Base-by-base conservation (phyloP, 2,113 vertebrate species). In the Halcyon malimbica region DNA sequence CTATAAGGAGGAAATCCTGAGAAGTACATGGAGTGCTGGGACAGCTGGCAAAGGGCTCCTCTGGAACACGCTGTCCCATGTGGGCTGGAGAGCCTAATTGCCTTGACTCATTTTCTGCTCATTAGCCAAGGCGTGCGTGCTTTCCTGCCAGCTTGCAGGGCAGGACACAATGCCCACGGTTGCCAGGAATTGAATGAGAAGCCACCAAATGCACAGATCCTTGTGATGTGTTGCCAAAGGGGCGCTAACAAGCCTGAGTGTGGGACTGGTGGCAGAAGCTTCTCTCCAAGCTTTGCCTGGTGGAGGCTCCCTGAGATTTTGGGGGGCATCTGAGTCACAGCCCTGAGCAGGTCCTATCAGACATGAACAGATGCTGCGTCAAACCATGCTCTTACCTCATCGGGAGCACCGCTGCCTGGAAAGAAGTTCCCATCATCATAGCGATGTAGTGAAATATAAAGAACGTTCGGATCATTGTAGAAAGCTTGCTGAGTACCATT, bases 341-440 rank as follows among this genome's bases (percentile, higher is more conserved):
- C 35, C 31, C 73, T 1, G 1, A 62, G 65, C 53, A 53, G 67
- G 13, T 73, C 26, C 37, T 59, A 6, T 12, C 35, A 44, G 39
- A 74, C 28, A 41, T 1, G 0, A 50, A 25, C 0, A 4, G 77
- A 53, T 57, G 42, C 71, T 59, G 11, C 0, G 20, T 8, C 4
- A 3, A 42, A 42, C 24, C 48, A 11, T 2, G 56, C 15, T 69
- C 95, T 77, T 88, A 99, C 99, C 99, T 99, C 99, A 0, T 99
- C 99, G 0, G 99, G 99, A 9, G 99, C 99, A 6, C 99, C 99
- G 3, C 99, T 99, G 97, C 99, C 99, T 1, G 99, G 99, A 91
- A 99, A 99, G 98, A 99, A 99, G 98, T 99, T 99, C 33, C 99
- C 99, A 4, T 99, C 99, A 6, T 99, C 99, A 10, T 99, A 99